phyloP scores from a whole-genome alignment of 2,888 invertebrate species.

The Chironomus riparius region DNA sequence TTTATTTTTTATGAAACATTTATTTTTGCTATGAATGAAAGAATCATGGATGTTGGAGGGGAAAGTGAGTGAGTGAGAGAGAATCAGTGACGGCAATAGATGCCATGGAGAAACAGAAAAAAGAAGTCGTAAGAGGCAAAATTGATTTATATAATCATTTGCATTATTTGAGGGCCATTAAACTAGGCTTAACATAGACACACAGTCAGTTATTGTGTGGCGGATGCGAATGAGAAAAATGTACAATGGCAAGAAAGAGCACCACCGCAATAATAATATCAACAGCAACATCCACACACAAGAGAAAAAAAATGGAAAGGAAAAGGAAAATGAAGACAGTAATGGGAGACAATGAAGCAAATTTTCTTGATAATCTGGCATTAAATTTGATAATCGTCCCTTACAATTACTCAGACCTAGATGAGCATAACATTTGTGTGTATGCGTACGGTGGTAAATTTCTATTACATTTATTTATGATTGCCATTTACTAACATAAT shows the following conservation, averaged over 20 bases:
- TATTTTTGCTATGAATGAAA: constrained; percentile 7
- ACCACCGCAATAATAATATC: too few relatives aligned
- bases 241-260: too few relatives aligned
- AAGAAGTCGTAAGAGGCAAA: constrained; percentile 3
- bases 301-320: not conserved
- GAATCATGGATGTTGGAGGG: not conserved
- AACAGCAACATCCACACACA: too few relatives aligned
- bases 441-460: too few relatives aligned
- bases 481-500: not conserved
- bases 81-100: not conserved
- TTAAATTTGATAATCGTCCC: not conserved
- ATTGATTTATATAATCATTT: constrained; percentile 27
- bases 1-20: constrained; percentile 27
- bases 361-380: not conserved
- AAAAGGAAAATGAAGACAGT: too few relatives aligned
- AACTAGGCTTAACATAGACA: not conserved
- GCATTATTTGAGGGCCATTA: constrained; percentile 20
- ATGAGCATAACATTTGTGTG: not conserved
- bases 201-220: too few relatives aligned
- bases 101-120: not conserved
- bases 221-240: too few relatives aligned
- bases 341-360: too few relatives aligned
- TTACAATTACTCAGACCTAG: not conserved
- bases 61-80: not conserved
- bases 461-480: not conserved